Evolutionary conservation across 2,888 invertebrate genomes (phyloP), one percentile per base, ranked within the genome.

Genomic region (Chloroclystis v-ata): DNA sequence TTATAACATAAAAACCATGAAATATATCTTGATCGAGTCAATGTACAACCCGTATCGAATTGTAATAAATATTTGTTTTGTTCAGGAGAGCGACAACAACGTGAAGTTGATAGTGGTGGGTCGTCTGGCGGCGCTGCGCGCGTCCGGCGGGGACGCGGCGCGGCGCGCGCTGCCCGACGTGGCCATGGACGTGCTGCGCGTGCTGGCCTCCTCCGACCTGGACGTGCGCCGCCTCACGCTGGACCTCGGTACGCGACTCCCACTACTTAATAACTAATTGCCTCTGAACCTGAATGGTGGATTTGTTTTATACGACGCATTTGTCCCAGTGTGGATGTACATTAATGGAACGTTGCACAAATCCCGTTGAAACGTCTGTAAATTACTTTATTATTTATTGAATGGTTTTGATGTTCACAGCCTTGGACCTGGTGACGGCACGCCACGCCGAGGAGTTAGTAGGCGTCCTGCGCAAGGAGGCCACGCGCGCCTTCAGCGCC

Each of bases 101-200:
- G 99, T 99, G 10, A 99, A 99, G 87, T 89, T 99, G 47, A 99
- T 99, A 63, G 99, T 99, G 6, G 89, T 99, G 65, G 98, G 98
- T 68, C 92, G 98, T 12, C 89, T 99, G 54, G 93, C 96, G 59
- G 95, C 95, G 1, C 90, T 99, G 75, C 93, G 94, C 56, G 90
- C 91, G 40, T 95, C 95, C 77, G 97, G 97, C 68, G 92, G 95
- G 57, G 95, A 97, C 11, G 90, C 96, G 49, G 89, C 97, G 41
- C 90, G 93, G 46, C 91, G 94, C 58, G 93, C 95, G 1, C 83
- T 96, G 49, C 92, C 93, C 57, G 97, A 96, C 67, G 89, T 97
- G 11, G 97, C 99, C 35, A 99, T 99, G 99, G 99, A 99, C 83
- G 95, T 99, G 67, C 88, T 99, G 58, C 89, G 99, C 11, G 98